Conservation (phyloP, 92 coral and sea anemone species). For the Palythoa heliodiscus region DNA sequence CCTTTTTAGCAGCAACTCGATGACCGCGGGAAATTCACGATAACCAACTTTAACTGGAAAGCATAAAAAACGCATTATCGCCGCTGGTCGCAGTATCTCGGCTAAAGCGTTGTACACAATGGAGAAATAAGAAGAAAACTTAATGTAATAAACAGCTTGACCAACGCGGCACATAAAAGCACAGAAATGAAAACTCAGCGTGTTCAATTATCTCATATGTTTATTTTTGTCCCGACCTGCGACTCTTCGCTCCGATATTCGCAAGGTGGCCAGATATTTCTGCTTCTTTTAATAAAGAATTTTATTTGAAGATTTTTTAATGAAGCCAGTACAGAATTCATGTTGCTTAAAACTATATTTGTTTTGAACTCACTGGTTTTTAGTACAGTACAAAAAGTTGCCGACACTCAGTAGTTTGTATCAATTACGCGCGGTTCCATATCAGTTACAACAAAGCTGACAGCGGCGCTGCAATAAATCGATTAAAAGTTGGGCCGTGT, state of each 20-base stretch:
- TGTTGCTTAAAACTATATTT: slow-evolving; percentile 15
- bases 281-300: neutral
- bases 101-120: slow-evolving; percentile 42
- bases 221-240: slow-evolving; percentile 82
- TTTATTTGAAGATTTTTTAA: neutral
- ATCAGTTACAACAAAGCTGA: slow-evolving; percentile 73
- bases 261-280: neutral
- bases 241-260: slow-evolving; percentile 51
- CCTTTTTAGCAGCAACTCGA: slow-evolving; percentile 2
- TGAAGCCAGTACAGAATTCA: neutral
- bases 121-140: slow-evolving; percentile 26
- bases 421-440: slow-evolving; percentile 84
- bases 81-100: slow-evolving; percentile 52
- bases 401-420: slow-evolving; percentile 84
- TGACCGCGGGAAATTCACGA: slow-evolving; percentile 38
- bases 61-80: slow-evolving; percentile 67
- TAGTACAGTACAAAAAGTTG: slow-evolving; percentile 42
- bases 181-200: slow-evolving; percentile 67
- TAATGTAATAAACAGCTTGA: slow-evolving; percentile 88
- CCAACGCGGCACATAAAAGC: slow-evolving; percentile 84
- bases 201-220: slow-evolving; percentile 86
- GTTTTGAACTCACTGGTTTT: slow-evolving; percentile 1
- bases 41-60: slow-evolving; percentile 47
- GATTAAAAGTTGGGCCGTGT: slow-evolving; percentile 55
- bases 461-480: slow-evolving; percentile 74